Evolutionary conservation across 1,140 invertebrate species (phyloP), one percentile per base, ranked within the genome.

Genomic region (Euborellia annulipes): DNA sequence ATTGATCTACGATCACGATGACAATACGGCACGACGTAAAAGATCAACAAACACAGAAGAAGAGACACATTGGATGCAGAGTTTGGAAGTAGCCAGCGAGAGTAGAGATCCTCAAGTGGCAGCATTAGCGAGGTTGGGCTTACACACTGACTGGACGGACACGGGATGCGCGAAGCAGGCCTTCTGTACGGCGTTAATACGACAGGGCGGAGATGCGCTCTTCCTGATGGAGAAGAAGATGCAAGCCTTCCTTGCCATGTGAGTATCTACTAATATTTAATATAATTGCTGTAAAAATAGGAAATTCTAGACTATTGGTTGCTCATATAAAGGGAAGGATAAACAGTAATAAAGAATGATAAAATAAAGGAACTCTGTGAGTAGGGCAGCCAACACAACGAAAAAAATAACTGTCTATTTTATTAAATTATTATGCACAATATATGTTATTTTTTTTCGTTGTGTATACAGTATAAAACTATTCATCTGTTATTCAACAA

Each of bases 191-290:
- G 73, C 78, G 9, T 76, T 85, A 68, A 60, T 76, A 1, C 62
- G 69, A 19, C 75, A 79, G 50, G 61, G 71, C 19, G 61, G 71
- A 0, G 78, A 82, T 47, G 73, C 77, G 3, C 59, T 76, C 19
- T 68, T 73, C 11, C 62, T 77, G 2, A 82, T 82, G 79, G 79
- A 85, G 58, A 83, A 85, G 60, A 80, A 78, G 58, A 83, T 83
- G 76, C 69, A 72, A 21, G 69, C 70, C 11, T 65, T 82, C 52
- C 55, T 82, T 6, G 67, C 68, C 56, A 66, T 76, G 80, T 84
- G 64, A 83, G 79, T 79, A 42, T n/a, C n/a, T n/a, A n/a, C n/a
- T n/a, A n/a, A n/a, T n/a, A n/a, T n/a, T n/a, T n/a, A n/a, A n/a
- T n/a, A n/a, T n/a, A n/a, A n/a, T n/a, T n/a, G n/a, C n/a, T n/a